These are phyloP conservation scores for Nestor notabilis DNA, from an alignment of 2,113 vertebrate genomes.

Conservation along the genomic window DNA sequence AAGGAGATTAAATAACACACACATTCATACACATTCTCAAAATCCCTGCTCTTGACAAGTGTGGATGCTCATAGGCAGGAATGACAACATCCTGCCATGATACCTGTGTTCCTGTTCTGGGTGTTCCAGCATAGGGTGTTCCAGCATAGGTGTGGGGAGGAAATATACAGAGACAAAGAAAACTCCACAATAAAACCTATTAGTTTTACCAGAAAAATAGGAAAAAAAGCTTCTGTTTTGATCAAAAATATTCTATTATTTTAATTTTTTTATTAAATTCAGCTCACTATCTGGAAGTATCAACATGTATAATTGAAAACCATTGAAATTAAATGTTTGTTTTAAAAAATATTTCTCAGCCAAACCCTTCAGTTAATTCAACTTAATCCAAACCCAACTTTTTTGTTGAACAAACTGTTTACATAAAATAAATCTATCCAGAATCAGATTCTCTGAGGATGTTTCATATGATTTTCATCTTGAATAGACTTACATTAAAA, in stretches of 20 bases:
- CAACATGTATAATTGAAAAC: neutral
- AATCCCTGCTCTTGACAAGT: fast-evolving
- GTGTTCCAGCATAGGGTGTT: neutral
- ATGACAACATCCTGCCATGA: fast-evolving
- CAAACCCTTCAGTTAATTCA: neutral
- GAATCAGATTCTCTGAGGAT: neutral
- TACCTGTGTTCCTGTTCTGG: neutral
- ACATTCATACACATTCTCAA: fast-evolving
- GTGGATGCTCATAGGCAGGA: neutral
- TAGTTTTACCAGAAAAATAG: neutral
- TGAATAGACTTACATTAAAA: neutral
- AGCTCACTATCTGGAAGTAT: neutral
- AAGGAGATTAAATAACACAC: neutral
- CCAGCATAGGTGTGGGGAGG: neutral
- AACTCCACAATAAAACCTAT: neutral
- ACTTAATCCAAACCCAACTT: neutral
- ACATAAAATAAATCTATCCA: neutral
- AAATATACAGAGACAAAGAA: neutral
- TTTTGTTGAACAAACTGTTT: neutral
- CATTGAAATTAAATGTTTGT: neutral
- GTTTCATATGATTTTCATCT: neutral
- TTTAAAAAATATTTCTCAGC: neutral
- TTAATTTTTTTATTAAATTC: neutral
- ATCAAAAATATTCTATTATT: neutral
- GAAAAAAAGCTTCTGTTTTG: neutral